Conservation (phyloP, 2,888 invertebrate species). For the Tuta absoluta region DNA sequence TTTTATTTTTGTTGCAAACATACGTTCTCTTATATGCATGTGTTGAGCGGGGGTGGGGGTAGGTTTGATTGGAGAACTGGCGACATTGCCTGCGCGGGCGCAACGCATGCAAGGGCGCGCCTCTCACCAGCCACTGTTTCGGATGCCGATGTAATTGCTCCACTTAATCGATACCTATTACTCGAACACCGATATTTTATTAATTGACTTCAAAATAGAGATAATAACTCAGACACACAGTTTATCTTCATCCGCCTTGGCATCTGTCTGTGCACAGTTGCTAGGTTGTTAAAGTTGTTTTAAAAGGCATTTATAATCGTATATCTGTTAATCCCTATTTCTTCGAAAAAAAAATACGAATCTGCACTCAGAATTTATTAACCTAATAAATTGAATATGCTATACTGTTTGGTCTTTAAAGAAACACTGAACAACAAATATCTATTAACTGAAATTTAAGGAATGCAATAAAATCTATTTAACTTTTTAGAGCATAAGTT, state of each 20-base stretch:
- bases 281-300: not conserved
- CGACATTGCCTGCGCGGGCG: slow-evolving; percentile 60
- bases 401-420: no score
- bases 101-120: slow-evolving; percentile 74
- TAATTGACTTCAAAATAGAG: slow-evolving; percentile 27
- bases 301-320: not conserved
- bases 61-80: slow-evolving; percentile 46
- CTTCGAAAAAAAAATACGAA: no score
- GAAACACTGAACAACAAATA: no score
- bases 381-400: no score
- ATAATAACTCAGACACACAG: slow-evolving; percentile 17
- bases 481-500: no score
- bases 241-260: slow-evolving; percentile 18
- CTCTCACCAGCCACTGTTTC: slow-evolving; percentile 73
- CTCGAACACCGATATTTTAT: slow-evolving; percentile 11
- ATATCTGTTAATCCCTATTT: no score
- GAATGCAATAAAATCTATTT: no score
- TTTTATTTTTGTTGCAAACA: not conserved
- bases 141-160: slow-evolving; percentile 63
- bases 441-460: no score
- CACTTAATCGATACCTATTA: slow-evolving; percentile 51
- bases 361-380: no score
- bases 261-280: not conserved
- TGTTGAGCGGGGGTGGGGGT: slow-evolving; percentile 51
- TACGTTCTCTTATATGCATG: slow-evolving; percentile 62